These are phyloP conservation scores for Aegithalos caudatus DNA, from an alignment of 2,113 vertebrate species.

Conservation along the genomic window DNA sequence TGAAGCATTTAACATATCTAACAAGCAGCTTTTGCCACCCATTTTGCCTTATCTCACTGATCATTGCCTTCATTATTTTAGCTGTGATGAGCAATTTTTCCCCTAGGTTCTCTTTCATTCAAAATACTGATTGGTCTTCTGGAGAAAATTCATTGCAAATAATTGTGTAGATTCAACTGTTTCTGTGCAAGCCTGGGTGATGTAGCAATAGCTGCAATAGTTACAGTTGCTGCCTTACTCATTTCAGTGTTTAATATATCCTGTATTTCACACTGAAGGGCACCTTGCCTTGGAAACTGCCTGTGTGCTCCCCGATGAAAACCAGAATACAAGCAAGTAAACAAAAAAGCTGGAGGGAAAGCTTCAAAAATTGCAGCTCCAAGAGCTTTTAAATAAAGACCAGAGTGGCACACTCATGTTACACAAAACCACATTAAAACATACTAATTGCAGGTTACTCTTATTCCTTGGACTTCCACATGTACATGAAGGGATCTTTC, in stretches of 20 bases:
- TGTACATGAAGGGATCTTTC: neutral
- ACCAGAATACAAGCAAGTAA: neutral
- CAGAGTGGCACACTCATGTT: neutral
- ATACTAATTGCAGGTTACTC: neutral
- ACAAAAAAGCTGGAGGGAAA: neutral
- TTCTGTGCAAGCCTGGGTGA: neutral
- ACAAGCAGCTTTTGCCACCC: neutral
- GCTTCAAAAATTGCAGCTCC: neutral
- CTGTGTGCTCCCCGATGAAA: neutral
- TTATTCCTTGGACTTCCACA: neutral
- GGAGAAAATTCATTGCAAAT: neutral
- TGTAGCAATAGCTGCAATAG: neutral
- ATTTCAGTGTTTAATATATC: slow-evolving; percentile 1
- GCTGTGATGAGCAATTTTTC: neutral
- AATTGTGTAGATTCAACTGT: neutral
- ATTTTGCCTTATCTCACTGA: neutral
- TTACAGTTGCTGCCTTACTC: neutral
- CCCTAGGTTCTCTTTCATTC: neutral
- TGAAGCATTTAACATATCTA: neutral
- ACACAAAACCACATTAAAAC: neutral
- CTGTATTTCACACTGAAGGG: slow-evolving; percentile 39
- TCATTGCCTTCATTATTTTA: slow-evolving; percentile 1
- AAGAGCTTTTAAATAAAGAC: neutral
- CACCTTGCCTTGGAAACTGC: slow-evolving; percentile 29
- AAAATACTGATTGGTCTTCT: neutral